A percentile compares a stretch with the other conserved stretches of the same genome.
Conservation (phyloP, 2,888 invertebrate species). For the Hirtodrosophila confusa region DNA sequence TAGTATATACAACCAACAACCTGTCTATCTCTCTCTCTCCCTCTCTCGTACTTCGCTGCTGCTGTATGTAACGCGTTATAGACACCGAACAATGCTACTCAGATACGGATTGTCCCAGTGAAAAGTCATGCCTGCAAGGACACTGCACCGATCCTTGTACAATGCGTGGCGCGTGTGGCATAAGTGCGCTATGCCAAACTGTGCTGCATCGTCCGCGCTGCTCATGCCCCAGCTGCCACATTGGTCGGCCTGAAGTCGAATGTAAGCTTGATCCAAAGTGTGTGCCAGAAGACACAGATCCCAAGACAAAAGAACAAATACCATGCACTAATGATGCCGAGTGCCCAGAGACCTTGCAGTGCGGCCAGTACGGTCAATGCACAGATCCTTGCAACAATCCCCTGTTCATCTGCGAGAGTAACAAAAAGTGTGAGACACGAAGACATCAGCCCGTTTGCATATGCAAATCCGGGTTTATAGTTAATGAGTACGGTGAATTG, state of each 20-base stretch:
- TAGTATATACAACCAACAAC: constrained; percentile 70
- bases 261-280: constrained; percentile 93
- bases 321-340: constrained; percentile 88
- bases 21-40: constrained; percentile 80
- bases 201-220: constrained; percentile 93
- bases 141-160: constrained; percentile 96
- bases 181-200: constrained; percentile 94
- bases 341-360: constrained; percentile 91
- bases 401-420: constrained; percentile 89
- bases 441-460: constrained; percentile 94
- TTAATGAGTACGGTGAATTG: constrained; percentile 94
- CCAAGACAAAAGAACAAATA: constrained; percentile 85
- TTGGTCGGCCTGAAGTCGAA: constrained; percentile 91
- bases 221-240: constrained; percentile 94
- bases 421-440: constrained; percentile 95
- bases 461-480: constrained; percentile 94
- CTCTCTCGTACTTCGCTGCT: constrained; percentile 70
- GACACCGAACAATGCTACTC: constrained; percentile 93
- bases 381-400: constrained; percentile 91
- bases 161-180: constrained; percentile 94
- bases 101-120: constrained; percentile 95
- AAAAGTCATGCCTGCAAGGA: constrained; percentile 95
- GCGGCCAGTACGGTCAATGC: constrained; percentile 90
- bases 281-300: constrained; percentile 84
- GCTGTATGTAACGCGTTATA: constrained; percentile 78